Conservation (phyloP, 2,888 invertebrate species). For the Hydroisotoma schaefferi region DNA sequence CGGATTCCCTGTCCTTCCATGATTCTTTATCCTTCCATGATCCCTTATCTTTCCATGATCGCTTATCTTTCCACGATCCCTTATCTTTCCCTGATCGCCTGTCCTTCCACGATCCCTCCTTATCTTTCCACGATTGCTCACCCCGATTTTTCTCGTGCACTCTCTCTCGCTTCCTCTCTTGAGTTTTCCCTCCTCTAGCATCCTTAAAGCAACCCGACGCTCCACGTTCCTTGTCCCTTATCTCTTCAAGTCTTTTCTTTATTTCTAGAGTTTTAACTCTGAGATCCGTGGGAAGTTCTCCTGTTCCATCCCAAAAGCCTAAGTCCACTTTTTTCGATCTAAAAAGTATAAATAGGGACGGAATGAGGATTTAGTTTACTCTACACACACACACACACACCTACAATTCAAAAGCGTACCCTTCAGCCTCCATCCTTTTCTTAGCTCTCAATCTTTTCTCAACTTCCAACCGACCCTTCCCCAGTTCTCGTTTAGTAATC, state of each 20-base stretch:
- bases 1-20: no score
- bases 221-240: constrained; percentile 78
- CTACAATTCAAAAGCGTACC: neutral
- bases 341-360: neutral
- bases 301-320: neutral
- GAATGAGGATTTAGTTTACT: neutral
- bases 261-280: constrained; percentile 76
- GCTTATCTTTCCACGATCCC: no score
- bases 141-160: constrained; percentile 48
- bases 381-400: neutral
- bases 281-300: constrained; percentile 58
- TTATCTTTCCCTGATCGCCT: no score
- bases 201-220: constrained; percentile 91
- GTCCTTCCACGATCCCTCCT: constrained; percentile 53
- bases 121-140: constrained; percentile 52
- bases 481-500: constrained; percentile 87
- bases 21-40: no score
- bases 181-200: constrained; percentile 82
- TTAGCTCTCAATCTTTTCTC: constrained; percentile 86
- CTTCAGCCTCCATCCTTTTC: constrained; percentile 64
- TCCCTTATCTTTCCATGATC: no score
- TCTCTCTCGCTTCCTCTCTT: constrained; percentile 56
- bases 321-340: neutral
- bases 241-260: constrained; percentile 84
- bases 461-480: constrained; percentile 93